These are phyloP conservation scores for Pocillopora damicornis DNA, from an alignment of 64 coral and sea anemone genomes.

Conservation along the genomic window DNA sequence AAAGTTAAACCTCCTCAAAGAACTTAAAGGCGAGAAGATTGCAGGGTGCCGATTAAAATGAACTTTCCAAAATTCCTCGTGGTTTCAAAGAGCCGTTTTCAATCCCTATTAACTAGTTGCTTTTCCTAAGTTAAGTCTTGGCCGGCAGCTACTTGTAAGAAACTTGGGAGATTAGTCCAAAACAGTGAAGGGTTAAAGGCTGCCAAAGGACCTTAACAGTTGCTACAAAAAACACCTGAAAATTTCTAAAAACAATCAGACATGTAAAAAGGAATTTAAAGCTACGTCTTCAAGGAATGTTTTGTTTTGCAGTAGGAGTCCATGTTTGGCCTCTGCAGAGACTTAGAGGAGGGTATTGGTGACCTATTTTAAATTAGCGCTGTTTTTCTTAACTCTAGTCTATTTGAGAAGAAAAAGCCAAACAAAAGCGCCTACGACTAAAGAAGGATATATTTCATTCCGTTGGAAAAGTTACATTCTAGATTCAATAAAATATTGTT, in stretches of 20 bases:
- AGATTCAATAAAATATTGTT: background rate
- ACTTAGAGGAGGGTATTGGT: constrained; percentile 1
- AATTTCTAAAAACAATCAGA: background rate
- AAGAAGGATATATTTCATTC: background rate
- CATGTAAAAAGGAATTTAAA: background rate
- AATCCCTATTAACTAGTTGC: background rate
- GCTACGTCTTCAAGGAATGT: background rate
- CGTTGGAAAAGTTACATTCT: too few species aligned
- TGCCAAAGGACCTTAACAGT: background rate
- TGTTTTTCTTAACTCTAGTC: background rate
- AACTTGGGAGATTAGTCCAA: background rate
- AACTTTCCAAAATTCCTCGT: background rate
- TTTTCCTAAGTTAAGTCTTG: background rate
- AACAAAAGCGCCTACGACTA: background rate
- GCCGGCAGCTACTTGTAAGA: background rate
- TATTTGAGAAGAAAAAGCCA: background rate
- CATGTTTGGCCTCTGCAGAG: background rate
- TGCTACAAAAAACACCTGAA: background rate
- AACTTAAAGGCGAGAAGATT: background rate
- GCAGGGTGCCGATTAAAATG: background rate
- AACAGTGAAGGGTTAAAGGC: background rate
- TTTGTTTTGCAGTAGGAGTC: background rate
- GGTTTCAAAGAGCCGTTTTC: background rate
- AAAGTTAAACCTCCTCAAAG: background rate
- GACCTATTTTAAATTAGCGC: background rate